Evolutionary conservation across 2,888 invertebrate species (phyloP), one percentile per base, ranked within the genome.

Genomic region (Pediacus dermestoides): DNA sequence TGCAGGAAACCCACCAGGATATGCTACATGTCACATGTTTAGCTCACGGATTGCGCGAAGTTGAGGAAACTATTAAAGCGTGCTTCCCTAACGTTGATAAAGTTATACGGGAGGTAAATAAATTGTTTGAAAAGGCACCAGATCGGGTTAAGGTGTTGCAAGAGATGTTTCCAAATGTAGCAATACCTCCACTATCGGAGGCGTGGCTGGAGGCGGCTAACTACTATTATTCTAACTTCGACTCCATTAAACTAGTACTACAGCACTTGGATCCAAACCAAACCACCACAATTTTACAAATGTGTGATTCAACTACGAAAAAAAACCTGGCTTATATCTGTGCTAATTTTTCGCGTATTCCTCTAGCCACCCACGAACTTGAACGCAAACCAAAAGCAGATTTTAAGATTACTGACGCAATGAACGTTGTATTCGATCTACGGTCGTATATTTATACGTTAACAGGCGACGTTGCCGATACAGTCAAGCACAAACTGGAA

Each of bases 11-110:
- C 22, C 62, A 55, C 38, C 44, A 46, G 3, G 51, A 56, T 31
- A 31, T 63, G 34, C 28, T 57, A 4, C 59, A 62, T 39, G 27
- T 52, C n/a, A 63, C 61, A 12, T 63, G 60, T 43, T 32, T 61
- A 31, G 58, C 57, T 9, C 61, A 62, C 46, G 58, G 44, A 16
- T 13, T 64, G 2, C 51, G 62, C 37, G 30, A 52, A 34, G 52
- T 62, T 12, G 52, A 51, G 8, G 60, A 64, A 48, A 34, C 44
- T 27, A 44, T 61, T 16, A 30, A 60, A 37, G 13, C 25, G 8
- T 30, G 48, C 35, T 60, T 44, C 51, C 34, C 42, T 30, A 27
- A 44, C 6, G 53, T 56, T n/a, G 49, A 61, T 42, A 38, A 35
- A 12, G 47, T 63, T 9, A 50, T 61, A 23, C 39, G 42, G n/a